Base-by-base conservation (phyloP, 2,113 vertebrate species). In the Nycticorax nycticorax region DNA sequence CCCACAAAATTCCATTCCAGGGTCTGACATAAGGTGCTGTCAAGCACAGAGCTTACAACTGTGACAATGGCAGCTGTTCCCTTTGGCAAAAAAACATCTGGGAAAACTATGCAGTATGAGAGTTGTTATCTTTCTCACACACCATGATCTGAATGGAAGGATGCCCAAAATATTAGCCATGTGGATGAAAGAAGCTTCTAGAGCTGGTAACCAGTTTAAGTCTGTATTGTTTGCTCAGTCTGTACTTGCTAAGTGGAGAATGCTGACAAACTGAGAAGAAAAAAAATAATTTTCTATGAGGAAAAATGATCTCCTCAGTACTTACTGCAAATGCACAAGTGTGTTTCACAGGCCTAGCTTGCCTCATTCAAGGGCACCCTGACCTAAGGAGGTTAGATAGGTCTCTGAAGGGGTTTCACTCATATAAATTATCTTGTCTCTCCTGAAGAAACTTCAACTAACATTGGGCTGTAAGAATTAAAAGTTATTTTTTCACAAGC, bases 21-120 rank as follows among this genome's bases (percentile, higher is more conserved):
- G 14, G 18, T 85, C 72, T 91, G 88, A 95, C 97, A 97, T 89
- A 96, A 96, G 96, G 92, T 82, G 85, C 94, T 93, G 92, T 95
- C 97, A 97, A 95, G 91, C 89, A 89, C 43, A 83, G 72, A 91
- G 71, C 55, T 96, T 97, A 77, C 48, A 94, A 96, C 91, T 97
- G 93, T 95, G 96, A 97, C 95, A 97, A 93, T 95, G 88, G 47
- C 97, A 98, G 96, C 93, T 98, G 97, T 94, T 97, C 91, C 83
- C 82, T 92, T 94, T 94, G 92, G 96, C 94, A 92, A 93, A 96
- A 97, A 91, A 93, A 97, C 95, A 97, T 97, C 97, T 98, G 97
- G 97, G 84, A 87, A 94, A 97, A 92, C 89, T 87, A 81, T 33
- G 33, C 15, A 72, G 85, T 95, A 94, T 82, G 17, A 57, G 71